phyloP scores from a whole-genome alignment of 1,140 invertebrate species.

The Drosophila repletoides region DNA sequence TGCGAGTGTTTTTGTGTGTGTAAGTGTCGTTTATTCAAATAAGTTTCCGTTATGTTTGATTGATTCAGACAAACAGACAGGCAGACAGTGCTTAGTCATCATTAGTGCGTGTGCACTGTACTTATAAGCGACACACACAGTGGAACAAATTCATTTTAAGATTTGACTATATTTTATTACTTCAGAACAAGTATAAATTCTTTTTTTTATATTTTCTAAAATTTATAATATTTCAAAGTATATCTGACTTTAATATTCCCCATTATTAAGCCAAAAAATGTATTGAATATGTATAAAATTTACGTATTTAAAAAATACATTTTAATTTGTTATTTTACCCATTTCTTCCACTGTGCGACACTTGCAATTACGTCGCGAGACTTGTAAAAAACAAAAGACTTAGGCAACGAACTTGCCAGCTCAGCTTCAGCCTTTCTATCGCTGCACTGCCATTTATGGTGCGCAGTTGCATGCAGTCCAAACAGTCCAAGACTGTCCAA shows the following conservation, averaged over 20 bases:
- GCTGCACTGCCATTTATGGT: slow-evolving; percentile 18
- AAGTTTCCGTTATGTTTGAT: slow-evolving; percentile 61
- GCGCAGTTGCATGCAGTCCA: slow-evolving; percentile 10
- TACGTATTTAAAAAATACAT: too few species aligned
- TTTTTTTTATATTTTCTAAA: too few species aligned
- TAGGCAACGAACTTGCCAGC: slow-evolving; percentile 66
- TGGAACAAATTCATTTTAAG: too few species aligned
- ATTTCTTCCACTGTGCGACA: slow-evolving; percentile 11
- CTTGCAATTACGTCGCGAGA: slow-evolving; percentile 42
- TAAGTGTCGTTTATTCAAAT: slow-evolving; percentile 24
- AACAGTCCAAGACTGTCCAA: too few species aligned
- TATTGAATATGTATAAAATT: too few species aligned
- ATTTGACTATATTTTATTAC: too few species aligned
- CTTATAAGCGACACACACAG: too few species aligned
- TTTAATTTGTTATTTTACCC: too few species aligned
- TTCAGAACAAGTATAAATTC: too few species aligned
- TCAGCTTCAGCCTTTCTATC: slow-evolving; percentile 36
- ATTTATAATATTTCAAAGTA: too few species aligned
- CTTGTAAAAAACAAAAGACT: slow-evolving; percentile 65
- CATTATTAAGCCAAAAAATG: too few species aligned
- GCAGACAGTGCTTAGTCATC: slow-evolving; percentile 57
- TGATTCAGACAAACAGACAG: slow-evolving; percentile 15
- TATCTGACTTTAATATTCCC: too few species aligned
- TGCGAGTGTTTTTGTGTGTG: background rate
- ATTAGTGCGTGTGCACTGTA: slow-evolving; percentile 14